phyloP scores from a whole-genome alignment of 2,113 vertebrate species.

The Scortum barcoo region DNA sequence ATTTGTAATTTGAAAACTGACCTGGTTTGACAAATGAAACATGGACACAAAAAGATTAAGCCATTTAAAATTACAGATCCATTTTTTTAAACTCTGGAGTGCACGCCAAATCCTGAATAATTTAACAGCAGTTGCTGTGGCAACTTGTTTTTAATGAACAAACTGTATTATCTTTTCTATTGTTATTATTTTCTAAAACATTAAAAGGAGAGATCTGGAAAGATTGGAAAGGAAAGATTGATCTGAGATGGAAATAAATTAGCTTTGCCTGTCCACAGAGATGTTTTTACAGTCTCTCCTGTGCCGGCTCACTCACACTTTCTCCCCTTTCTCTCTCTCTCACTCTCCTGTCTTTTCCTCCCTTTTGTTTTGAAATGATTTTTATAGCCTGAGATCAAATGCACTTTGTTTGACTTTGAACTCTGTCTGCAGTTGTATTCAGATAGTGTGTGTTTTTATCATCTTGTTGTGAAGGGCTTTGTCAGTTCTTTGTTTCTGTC shows the following conservation, averaged over 20 bases:
- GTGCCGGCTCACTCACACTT: constrained; percentile 3
- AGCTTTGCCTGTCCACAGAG: constrained; percentile 41
- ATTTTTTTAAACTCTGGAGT: background rate
- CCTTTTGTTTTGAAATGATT: constrained; percentile 36
- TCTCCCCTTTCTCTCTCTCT: constrained; percentile 5
- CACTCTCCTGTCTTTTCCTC: background rate
- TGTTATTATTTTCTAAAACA: constrained; percentile 51
- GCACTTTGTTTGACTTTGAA: constrained; percentile 56
- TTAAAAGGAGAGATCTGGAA: constrained; percentile 62
- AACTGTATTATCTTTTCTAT: constrained; percentile 43
- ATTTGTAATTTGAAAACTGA: background rate
- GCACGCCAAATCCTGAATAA: background rate
- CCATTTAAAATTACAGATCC: background rate
- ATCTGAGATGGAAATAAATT: constrained; percentile 59
- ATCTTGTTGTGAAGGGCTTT: constrained; percentile 1
- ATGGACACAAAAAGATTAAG: background rate
- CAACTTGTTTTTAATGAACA: constrained; percentile 65
- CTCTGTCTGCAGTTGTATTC: constrained; percentile 36
- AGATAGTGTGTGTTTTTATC: constrained; percentile 48
- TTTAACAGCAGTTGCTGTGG: constrained; percentile 51
- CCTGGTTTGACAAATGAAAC: constrained; percentile 14
- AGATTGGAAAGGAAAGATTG: too few species aligned
- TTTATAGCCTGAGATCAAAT: constrained; percentile 57
- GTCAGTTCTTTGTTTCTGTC: constrained; percentile 21
- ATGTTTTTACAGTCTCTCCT: constrained; percentile 21